These are phyloP conservation scores for Fregetta grallaria DNA, from an alignment of 2,113 vertebrate species.

Conservation along the genomic window DNA sequence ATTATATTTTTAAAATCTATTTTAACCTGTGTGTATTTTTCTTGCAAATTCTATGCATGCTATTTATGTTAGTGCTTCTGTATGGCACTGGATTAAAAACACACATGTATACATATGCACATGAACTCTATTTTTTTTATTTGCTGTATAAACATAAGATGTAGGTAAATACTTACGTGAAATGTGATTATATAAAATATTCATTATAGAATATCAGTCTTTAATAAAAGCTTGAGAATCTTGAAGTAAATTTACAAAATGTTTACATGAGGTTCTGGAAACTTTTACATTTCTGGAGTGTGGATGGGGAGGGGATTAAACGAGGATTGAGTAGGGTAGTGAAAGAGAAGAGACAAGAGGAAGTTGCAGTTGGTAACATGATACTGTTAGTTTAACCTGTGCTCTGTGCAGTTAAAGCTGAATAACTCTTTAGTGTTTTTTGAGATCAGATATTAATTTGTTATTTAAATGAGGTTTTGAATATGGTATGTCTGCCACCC, in stretches of 20 bases:
- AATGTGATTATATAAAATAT: neutral
- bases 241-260: neutral
- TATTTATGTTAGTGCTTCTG: neutral
- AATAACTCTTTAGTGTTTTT: neutral
- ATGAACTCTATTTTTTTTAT: neutral
- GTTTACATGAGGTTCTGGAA: neutral
- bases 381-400: neutral
- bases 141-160: neutral
- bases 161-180: neutral
- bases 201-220: neutral
- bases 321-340: neutral
- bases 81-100: neutral
- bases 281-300: neutral
- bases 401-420: neutral
- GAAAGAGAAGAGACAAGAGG: neutral
- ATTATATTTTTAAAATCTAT: neutral
- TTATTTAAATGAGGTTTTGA: neutral
- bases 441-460: neutral
- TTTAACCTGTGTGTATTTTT: neutral
- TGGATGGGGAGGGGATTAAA: neutral
- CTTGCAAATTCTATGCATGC: neutral
- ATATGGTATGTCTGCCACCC: rapidly evolving
- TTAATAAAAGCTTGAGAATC: neutral
- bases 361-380: neutral
- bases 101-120: neutral